A percentile compares a stretch with the other conserved stretches of the same genome.
Evolutionary conservation across 2,888 invertebrate species (phyloP).

Genomic region (Andrena bicolor): DNA sequence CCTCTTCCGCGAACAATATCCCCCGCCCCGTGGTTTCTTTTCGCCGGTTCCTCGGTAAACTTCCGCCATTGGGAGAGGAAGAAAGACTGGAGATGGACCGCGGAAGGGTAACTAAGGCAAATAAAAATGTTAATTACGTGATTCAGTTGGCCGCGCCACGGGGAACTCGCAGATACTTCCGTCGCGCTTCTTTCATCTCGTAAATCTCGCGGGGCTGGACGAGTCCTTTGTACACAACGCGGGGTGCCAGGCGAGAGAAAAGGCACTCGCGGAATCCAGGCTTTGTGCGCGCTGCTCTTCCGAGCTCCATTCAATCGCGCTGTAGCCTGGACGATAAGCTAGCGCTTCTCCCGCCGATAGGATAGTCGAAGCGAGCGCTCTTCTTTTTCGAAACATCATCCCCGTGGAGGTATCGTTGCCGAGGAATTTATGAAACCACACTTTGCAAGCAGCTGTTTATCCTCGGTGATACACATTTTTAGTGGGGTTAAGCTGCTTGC

Average conservation of each 20-base stretch:
- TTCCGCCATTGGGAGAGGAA: constrained; percentile 28
- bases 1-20: constrained; percentile 56
- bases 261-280: constrained; percentile 5
- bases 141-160: constrained; percentile 32
- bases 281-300: constrained; percentile 16
- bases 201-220: constrained; percentile 35
- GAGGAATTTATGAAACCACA: background rate
- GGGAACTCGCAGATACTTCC: background rate
- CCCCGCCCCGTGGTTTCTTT: constrained; percentile 23
- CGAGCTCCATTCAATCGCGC: background rate
- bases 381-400: background rate
- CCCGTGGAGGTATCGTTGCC: background rate
- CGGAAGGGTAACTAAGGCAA: constrained; percentile 41
- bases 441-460: background rate
- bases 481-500: too few relatives aligned
- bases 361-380: background rate
- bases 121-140: constrained; percentile 66
- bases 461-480: too few relatives aligned
- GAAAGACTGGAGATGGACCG: background rate
- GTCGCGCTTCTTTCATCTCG: constrained; percentile 43
- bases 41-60: constrained; percentile 31
- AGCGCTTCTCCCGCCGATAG: background rate
- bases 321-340: constrained; percentile 3
- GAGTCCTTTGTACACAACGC: constrained; percentile 52
- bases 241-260: background rate